Conservation (phyloP, 2,888 invertebrate species). For the Gymnoscelis rufifasciata region DNA sequence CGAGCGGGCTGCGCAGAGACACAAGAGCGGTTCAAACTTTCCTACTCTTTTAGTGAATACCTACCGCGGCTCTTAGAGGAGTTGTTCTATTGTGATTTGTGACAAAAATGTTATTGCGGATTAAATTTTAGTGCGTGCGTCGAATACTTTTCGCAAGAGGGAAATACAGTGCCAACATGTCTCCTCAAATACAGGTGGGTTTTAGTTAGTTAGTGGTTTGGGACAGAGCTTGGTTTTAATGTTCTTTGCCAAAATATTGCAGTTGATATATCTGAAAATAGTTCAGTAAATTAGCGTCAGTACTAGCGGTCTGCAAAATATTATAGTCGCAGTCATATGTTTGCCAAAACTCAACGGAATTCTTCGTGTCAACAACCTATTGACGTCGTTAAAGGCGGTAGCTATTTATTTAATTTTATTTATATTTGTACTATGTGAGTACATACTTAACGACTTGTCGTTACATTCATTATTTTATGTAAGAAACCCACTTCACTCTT, state of each 20-base stretch:
- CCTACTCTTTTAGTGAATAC: neutral
- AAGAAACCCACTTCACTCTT: too few species aligned
- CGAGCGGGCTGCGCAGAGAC: constrained; percentile 10
- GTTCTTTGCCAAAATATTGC: neutral
- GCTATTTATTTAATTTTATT: too few species aligned
- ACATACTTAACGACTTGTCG: too few species aligned
- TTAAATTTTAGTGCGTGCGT: constrained; percentile 10
- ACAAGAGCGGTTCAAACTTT: neutral
- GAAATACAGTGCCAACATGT: constrained; percentile 59
- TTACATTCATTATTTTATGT: too few species aligned
- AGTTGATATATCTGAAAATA: neutral
- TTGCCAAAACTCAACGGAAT: too few species aligned
- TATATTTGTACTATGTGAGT: too few species aligned
- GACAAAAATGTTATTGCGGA: constrained; percentile 16
- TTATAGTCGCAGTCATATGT: neutral
- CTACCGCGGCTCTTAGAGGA: neutral
- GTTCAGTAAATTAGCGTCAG: too few species aligned
- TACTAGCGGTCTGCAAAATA: too few species aligned
- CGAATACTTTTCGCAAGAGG: constrained; percentile 26
- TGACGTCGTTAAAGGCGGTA: too few species aligned
- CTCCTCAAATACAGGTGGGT: constrained; percentile 43
- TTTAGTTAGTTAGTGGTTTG: constrained; percentile 32
- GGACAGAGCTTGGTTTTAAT: neutral
- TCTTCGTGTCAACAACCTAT: too few species aligned
- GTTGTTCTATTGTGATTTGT: constrained; percentile 16